phyloP scores from a whole-genome alignment of 2,888 invertebrate genomes.

The Steinernema hermaphroditum region DNA sequence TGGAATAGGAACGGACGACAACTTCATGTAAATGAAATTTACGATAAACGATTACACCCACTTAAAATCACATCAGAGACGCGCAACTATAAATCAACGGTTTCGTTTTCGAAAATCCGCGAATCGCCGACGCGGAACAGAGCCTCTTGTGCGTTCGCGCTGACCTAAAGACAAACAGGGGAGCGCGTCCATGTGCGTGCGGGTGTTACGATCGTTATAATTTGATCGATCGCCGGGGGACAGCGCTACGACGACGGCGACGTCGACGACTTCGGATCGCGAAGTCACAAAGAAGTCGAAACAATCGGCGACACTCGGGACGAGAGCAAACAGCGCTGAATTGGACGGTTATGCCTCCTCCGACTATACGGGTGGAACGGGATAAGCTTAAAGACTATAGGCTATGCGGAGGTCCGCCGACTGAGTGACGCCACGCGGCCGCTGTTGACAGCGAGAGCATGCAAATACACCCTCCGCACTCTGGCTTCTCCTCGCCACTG shows the following conservation, averaged over 20 bases:
- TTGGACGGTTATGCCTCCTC: neutral
- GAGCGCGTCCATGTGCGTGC: neutral
- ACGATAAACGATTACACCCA: too few relatives aligned
- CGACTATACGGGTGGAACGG: neutral
- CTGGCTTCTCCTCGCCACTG: neutral
- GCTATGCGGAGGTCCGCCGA: too few relatives aligned
- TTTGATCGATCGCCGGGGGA: neutral
- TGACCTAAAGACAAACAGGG: constrained; percentile 2
- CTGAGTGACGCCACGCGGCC: neutral
- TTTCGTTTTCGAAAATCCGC: neutral
- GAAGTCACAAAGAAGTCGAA: neutral
- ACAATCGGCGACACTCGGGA: neutral
- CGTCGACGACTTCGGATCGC: neutral
- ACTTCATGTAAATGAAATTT: too few relatives aligned
- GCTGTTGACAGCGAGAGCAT: neutral
- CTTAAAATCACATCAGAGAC: too few relatives aligned
- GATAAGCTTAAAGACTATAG: neutral
- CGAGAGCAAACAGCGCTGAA: neutral
- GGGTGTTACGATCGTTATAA: neutral
- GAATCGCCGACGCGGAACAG: neutral
- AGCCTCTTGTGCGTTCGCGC: neutral
- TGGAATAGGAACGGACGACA: too few relatives aligned
- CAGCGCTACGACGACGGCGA: neutral
- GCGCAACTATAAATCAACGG: neutral
- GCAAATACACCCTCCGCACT: neutral